Evolutionary conservation across 2,888 invertebrate species (phyloP), one percentile per base, ranked within the genome.

Genomic region (Coelinius sp.): DNA sequence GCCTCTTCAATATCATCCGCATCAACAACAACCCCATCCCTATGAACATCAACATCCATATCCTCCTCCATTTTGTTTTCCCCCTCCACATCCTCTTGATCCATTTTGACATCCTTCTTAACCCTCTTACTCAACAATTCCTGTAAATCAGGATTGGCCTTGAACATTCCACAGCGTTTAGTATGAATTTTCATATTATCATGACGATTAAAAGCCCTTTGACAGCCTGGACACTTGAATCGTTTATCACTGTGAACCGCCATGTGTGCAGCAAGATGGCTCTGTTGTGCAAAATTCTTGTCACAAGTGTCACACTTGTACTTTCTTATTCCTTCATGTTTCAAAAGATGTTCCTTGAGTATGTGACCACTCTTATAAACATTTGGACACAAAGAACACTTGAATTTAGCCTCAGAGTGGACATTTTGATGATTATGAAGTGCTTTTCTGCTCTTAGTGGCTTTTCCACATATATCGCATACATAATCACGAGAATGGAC

Each of bases 101-200:
- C 22, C 22, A 52, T 52, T 0, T 12, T 6, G 14, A 27, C 31
- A 5, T 2, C 8, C 31, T 56, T 14, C 14, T 17, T 35, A 27
- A 56, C 38, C 20, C 35, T 59, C 14, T 44, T 25, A n/a, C 20
- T 41, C n/a, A 82, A 69, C 0, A 79, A 66, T 22, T 73, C 68
- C 46, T 78, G 77, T 4, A 83, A 69, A n/a, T 80, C 77, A 3
- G 84, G 84, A 75, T 84, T 81, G 0, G 79, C 78, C 20, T 79
- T 73, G 67, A 85, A 83, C 3, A 65, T 12, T 22, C 80, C 78
- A 66, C 85, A 85, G 5, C 82, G 78, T 75, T 81, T 84, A 3
- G 83, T 81, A 20, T 85, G 85, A 38, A 82, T 80, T 64, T 85
- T 85, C 85, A 85, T 85, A 71, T 85, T 85, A 65, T 85, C 85